Percentiles rank a stretch among this genome's conserved stretches.
Conservation (phyloP, 2,113 vertebrate genomes). For the Brachyhypopomus occidentalis region DNA sequence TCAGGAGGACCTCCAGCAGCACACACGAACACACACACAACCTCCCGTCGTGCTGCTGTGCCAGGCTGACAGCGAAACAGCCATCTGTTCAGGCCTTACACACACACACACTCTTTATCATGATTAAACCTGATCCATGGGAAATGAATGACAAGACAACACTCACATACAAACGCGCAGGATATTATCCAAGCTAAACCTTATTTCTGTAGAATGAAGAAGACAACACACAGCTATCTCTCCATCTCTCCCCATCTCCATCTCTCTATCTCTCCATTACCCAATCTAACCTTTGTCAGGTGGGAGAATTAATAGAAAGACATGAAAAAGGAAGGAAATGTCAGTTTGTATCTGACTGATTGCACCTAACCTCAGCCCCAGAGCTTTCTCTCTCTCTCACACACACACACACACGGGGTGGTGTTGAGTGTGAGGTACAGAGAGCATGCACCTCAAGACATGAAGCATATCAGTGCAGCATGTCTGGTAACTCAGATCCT, state of each 20-base stretch:
- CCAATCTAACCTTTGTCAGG: neutral
- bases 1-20: conserved; percentile 16
- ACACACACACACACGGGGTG: conserved; percentile 1
- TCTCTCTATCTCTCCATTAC: no score
- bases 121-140: no score
- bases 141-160: neutral
- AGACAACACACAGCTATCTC: no score
- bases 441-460: conserved; percentile 37
- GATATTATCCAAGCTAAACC: no score
- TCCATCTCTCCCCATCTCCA: no score
- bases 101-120: neutral
- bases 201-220: no score
- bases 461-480: conserved; percentile 6
- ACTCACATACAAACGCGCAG: neutral
- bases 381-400: neutral
- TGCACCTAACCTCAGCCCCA: neutral
- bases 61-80: conserved; percentile 6
- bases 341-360: neutral
- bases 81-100: neutral
- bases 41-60: neutral
- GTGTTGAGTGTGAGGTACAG: conserved; percentile 25
- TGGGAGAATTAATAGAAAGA: neutral
- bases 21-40: conserved; percentile 10
- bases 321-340: neutral
- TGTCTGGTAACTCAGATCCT: conserved; percentile 2